These are phyloP conservation scores for Bugulina stolonifera DNA, from an alignment of 2,888 invertebrate genomes.

Conservation along the genomic window DNA sequence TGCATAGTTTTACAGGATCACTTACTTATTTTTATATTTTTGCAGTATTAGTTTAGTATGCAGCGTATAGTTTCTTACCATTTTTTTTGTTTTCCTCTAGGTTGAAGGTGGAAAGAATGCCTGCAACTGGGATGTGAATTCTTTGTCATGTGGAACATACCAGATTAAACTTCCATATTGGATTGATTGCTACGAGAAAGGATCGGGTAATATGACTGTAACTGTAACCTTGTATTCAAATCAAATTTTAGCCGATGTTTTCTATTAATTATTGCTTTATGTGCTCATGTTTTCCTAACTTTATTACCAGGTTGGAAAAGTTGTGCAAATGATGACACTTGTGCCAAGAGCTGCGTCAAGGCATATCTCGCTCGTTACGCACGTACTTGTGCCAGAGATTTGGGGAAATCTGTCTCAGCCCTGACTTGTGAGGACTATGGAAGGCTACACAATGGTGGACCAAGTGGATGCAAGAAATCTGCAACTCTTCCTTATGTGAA, in stretches of 20 bases:
- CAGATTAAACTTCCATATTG: constrained; percentile 48
- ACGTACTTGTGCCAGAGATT: constrained; percentile 30
- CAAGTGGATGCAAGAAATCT: too few species aligned
- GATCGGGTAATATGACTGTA: not conserved
- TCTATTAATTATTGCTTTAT: too few species aligned
- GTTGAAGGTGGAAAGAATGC: constrained; percentile 7
- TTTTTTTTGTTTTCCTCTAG: constrained; percentile 16
- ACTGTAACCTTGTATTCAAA: too few species aligned
- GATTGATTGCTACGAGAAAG: constrained; percentile 37
- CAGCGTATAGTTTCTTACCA: too few species aligned
- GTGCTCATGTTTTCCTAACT: too few species aligned
- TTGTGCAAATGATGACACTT: constrained; percentile 35
- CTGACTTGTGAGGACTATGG: constrained; percentile 39
- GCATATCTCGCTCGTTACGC: constrained; percentile 39
- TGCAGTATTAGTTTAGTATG: too few species aligned
- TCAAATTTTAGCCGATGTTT: too few species aligned
- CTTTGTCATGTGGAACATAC: constrained; percentile 40
- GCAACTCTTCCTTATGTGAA: too few species aligned
- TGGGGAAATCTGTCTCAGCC: constrained; percentile 29
- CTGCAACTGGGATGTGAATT: constrained; percentile 33
- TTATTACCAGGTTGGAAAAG: constrained; percentile 34
- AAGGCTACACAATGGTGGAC: constrained; percentile 42
- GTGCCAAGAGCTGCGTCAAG: constrained; percentile 36
- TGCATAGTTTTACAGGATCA: too few species aligned
- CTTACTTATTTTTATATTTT: too few species aligned